These are phyloP conservation scores for Eupsilia transversa DNA, from an alignment of 2,888 invertebrate species.

Conservation along the genomic window DNA sequence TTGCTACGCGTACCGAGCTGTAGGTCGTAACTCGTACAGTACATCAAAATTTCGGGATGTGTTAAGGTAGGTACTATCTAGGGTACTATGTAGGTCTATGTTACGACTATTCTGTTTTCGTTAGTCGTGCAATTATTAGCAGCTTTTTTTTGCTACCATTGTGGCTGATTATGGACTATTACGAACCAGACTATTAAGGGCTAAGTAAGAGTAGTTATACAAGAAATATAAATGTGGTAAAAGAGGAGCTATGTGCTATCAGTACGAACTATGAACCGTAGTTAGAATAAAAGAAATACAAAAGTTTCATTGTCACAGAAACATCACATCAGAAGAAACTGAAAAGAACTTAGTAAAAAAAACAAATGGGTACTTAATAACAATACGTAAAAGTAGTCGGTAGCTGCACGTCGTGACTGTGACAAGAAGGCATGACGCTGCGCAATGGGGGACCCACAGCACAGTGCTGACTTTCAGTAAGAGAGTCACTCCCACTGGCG, in stretches of 20 bases:
- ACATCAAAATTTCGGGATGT: too few relatives aligned
- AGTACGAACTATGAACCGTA: too few relatives aligned
- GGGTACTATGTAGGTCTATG: too few relatives aligned
- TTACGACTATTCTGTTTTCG: too few relatives aligned
- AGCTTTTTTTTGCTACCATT: not conserved
- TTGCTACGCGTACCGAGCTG: not conserved
- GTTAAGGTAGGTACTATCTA: too few relatives aligned
- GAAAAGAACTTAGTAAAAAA: slow-evolving; percentile 1
- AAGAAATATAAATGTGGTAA: not conserved
- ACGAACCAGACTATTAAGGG: not conserved
- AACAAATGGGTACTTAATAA: not conserved
- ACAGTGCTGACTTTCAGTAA: too few relatives aligned
- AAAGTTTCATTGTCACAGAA: too few relatives aligned
- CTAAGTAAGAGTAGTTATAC: not conserved
- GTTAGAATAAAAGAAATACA: too few relatives aligned
- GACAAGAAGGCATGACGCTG: too few relatives aligned
- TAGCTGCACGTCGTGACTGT: not conserved
- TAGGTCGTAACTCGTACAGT: not conserved
- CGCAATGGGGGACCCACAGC: too few relatives aligned
- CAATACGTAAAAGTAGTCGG: not conserved
- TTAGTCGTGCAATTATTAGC: not conserved
- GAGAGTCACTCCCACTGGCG: not conserved
- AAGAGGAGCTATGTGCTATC: not conserved
- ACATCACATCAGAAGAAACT: too few relatives aligned
- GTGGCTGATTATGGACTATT: not conserved